A percentile compares a stretch with the other conserved stretches of the same genome.
phyloP scores from a whole-genome alignment of 2,797 vertebrate species.

The Sternotherus odoratus region DNA sequence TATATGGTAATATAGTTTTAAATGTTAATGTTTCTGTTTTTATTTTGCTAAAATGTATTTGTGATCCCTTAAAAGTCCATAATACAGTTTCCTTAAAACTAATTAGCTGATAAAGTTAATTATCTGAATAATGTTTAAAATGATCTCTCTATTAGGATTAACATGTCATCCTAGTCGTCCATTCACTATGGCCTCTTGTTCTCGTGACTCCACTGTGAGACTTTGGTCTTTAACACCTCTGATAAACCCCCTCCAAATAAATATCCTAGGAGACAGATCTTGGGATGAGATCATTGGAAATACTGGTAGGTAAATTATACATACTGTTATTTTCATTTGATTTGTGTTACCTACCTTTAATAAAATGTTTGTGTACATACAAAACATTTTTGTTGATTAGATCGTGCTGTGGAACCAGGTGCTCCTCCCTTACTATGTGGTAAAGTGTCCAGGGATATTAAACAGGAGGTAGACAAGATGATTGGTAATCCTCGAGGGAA shows the following conservation, averaged over 20 bases:
- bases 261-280: conserved; percentile 88
- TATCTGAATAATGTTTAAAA: background rate
- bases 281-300: conserved; percentile 96
- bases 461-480: conserved; percentile 95
- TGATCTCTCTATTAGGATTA: conserved; percentile 82
- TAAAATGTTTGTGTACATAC: background rate
- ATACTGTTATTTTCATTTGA: background rate
- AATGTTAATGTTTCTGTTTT: background rate
- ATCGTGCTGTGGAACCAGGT: conserved; percentile 88
- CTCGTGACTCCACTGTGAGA: conserved; percentile 96
- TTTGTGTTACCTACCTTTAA: background rate
- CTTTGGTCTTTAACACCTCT: conserved; percentile 95
- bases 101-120: background rate
- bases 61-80: background rate
- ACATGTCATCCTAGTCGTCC: conserved; percentile 93
- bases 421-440: conserved; percentile 92
- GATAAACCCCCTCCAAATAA: conserved; percentile 90
- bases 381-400: conserved; percentile 77
- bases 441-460: conserved; percentile 93
- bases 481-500: conserved; percentile 82
- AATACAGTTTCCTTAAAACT: background rate
- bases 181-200: conserved; percentile 97
- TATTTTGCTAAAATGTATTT: background rate
- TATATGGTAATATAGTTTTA: conserved; percentile 88
- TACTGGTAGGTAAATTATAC: conserved; percentile 82